Evolutionary conservation across 2,888 invertebrate genomes (phyloP).

Genomic region (Hyles lineata): DNA sequence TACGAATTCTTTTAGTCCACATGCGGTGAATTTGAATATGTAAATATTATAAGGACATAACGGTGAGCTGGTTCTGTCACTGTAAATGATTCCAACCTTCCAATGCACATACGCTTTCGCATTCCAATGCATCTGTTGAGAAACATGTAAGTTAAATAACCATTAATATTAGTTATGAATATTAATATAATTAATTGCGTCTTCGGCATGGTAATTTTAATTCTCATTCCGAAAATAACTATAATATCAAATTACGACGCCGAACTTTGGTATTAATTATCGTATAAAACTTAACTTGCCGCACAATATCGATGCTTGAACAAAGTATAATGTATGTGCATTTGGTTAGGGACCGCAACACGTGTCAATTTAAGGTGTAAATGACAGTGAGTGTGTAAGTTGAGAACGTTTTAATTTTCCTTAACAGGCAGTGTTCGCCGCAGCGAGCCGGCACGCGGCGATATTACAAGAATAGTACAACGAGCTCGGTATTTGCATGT

Average conservation of each 20-base stretch:
- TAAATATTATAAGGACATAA: background rate
- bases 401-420: background rate
- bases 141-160: too few species aligned
- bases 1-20: constrained; percentile 13
- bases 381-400: background rate
- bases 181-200: background rate
- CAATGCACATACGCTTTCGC: too few species aligned
- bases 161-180: background rate
- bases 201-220: background rate
- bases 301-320: background rate
- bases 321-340: background rate
- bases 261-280: background rate
- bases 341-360: background rate
- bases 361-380: constrained; percentile 21
- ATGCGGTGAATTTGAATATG: constrained; percentile 26
- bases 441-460: constrained; percentile 45
- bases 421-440: constrained; percentile 46
- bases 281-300: background rate
- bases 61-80: background rate
- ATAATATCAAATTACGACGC: too few species aligned
- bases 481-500: constrained; percentile 76
- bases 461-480: constrained; percentile 63
- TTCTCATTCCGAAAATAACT: background rate
- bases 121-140: too few species aligned
- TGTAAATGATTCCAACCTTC: background rate